These are phyloP conservation scores for Arctopsyche grandis DNA, from an alignment of 1,140 invertebrate genomes.

Conservation along the genomic window DNA sequence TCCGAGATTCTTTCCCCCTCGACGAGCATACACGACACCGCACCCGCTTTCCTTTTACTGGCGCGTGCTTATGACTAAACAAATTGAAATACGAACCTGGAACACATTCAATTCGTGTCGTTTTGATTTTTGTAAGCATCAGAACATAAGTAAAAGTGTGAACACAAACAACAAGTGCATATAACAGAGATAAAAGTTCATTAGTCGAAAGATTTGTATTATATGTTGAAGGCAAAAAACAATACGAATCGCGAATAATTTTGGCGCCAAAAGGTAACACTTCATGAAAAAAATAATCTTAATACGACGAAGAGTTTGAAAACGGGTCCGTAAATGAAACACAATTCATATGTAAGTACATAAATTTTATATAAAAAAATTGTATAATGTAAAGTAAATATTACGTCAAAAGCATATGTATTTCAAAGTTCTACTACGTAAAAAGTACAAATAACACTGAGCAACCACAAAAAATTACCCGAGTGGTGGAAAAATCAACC, in stretches of 20 bases:
- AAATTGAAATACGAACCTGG: background rate
- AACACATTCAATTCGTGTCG: slow-evolving; percentile 3
- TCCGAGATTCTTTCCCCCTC: background rate
- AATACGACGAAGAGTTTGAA: background rate
- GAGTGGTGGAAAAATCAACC: too few species aligned
- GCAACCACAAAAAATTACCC: too few species aligned
- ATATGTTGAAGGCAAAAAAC: too few species aligned
- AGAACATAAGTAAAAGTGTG: too few species aligned
- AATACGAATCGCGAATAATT: too few species aligned
- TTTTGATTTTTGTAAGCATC: too few species aligned
- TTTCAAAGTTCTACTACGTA: background rate
- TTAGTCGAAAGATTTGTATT: too few species aligned
- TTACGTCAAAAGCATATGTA: background rate
- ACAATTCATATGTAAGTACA: background rate
- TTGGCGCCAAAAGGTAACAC: background rate
- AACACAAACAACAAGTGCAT: too few species aligned
- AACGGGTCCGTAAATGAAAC: background rate
- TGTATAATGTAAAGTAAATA: slow-evolving; percentile 2
- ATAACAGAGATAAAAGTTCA: too few species aligned
- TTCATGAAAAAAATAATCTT: too few species aligned
- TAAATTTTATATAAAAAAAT: background rate
- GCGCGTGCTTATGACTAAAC: background rate
- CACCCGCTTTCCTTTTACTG: background rate
- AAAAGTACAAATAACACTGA: too few species aligned
- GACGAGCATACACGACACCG: background rate